These are phyloP conservation scores for Pseudopodoces humilis DNA, from an alignment of 2,113 vertebrate species.

Conservation along the genomic window DNA sequence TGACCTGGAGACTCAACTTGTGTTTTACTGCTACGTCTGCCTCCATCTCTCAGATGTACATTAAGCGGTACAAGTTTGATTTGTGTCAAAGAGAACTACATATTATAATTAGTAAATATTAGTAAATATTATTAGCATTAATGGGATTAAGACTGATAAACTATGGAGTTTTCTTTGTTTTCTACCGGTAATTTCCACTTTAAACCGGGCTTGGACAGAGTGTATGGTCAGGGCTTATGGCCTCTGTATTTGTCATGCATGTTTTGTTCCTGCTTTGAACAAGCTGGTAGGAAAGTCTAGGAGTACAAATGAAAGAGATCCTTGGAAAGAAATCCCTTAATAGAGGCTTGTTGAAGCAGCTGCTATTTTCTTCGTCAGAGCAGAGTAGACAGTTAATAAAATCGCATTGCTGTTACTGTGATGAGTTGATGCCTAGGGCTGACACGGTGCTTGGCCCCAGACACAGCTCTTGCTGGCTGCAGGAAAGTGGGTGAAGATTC, in stretches of 20 bases:
- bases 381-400: constrained; percentile 45
- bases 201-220: neutral
- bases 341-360: constrained; percentile 31
- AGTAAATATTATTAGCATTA: neutral
- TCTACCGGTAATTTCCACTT: neutral
- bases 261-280: constrained; percentile 11
- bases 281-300: neutral
- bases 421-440: neutral
- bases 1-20: constrained; percentile 13
- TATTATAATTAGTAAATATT: neutral
- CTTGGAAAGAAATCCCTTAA: constrained; percentile 29
- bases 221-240: neutral
- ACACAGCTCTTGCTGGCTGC: neutral
- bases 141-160: neutral
- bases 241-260: neutral
- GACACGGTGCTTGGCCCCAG: neutral
- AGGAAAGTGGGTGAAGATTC: neutral
- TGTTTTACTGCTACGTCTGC: neutral
- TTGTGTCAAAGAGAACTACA: neutral
- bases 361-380: constrained; percentile 3
- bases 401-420: neutral
- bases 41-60: neutral
- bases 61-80: neutral
- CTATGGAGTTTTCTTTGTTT: neutral
- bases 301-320: neutral